A percentile compares a stretch with the other conserved stretches of the same genome.
These are phyloP conservation scores for Eospalax fontanierii DNA, from an alignment of 2,797 vertebrate genomes.

Conservation along the genomic window DNA sequence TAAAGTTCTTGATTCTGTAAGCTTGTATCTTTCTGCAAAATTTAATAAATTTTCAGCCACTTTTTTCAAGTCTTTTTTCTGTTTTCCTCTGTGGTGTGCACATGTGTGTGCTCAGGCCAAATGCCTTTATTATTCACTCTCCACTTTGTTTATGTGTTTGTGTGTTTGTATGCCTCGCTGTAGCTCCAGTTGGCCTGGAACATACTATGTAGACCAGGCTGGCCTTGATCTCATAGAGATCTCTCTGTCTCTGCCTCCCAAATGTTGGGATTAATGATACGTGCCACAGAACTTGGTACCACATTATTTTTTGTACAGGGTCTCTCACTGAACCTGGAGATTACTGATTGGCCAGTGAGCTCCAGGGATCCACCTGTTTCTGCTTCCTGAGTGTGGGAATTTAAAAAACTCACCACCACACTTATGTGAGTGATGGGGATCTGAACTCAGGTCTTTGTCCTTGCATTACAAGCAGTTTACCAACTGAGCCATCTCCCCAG, in stretches of 20 bases:
- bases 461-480: background rate
- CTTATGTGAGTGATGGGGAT: too few species aligned
- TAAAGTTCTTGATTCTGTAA: constrained; percentile 1
- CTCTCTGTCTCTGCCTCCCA: too few species aligned
- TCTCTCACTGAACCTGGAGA: background rate
- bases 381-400: background rate
- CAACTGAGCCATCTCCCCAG: background rate
- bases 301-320: too few species aligned
- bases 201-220: too few species aligned
- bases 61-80: constrained; percentile 29
- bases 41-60: background rate
- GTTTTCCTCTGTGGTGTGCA: background rate
- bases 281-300: too few species aligned
- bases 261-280: too few species aligned
- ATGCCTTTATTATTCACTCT: background rate
- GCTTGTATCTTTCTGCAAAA: background rate
- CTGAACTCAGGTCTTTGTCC: background rate
- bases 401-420: background rate
- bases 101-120: background rate
- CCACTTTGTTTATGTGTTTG: background rate
- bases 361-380: background rate
- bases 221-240: too few species aligned
- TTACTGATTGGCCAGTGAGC: background rate
- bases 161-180: too few species aligned
- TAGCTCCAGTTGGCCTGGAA: too few species aligned